Evolutionary conservation across 1,140 invertebrate genomes (phyloP), one percentile per base, ranked within the genome.

Genomic region (Frieseomelitta varia): DNA sequence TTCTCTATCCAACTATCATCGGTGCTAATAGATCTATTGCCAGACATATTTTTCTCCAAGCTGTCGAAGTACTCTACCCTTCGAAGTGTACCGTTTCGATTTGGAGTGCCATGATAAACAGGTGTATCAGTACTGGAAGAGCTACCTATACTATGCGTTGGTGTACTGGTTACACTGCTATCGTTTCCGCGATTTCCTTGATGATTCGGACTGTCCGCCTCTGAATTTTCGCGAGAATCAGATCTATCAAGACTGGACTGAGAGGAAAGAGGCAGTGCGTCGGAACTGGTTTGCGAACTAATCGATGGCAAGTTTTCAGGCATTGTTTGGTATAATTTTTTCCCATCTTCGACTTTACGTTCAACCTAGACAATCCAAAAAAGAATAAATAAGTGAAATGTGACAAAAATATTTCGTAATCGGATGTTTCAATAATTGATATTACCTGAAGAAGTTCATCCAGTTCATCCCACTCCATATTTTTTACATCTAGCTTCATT

Each of bases 301-400:
- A 95, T 95, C 4, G 96, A 96, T 4, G 96, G 95, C 68, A 97
- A 91, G 91, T 95, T 95, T n/a, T 95, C 95, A 0, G 97, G 97
- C 96, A 97, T 96, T 4, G 97, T 97, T 94, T 96, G 96, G 92
- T 97, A 97, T 21, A 96, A 91, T 92, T 97, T 97, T 69, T 96
- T 96, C 76, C 95, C 95, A 65, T 97, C 95, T 80, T 96, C 96
- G 47, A 96, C 92, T 87, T 96, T 96, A n/a, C 96, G 94, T 91
- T 97, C 97, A 1, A 97, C 95, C 95, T 96, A 19, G 34, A 81
- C 51, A 34, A 85, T 76, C 19, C 15, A 34, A 53, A 68, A 68
- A 30, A 55, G 1, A 6, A 11, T 65, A 30, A 58, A 63, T 53
- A 34, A 67, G 19, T 61, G 21, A 17, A 56, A 14, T 80, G n/a